Conservation (phyloP, 2,888 invertebrate species). For the Hydriomena furcata region DNA sequence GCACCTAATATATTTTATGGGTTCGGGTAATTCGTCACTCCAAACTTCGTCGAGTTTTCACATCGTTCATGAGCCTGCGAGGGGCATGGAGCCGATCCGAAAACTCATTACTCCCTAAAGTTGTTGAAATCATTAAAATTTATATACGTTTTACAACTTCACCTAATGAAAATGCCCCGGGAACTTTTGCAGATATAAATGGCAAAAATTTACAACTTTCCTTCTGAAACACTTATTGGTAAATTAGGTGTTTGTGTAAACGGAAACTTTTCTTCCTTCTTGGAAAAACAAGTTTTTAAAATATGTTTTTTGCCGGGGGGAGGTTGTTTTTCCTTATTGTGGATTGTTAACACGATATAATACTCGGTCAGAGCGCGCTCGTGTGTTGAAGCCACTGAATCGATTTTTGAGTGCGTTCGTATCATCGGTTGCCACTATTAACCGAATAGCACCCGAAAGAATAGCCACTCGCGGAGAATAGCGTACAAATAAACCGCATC, state of each 20-base stretch:
- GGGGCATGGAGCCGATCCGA: conserved; percentile 44
- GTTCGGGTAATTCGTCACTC: conserved; percentile 50
- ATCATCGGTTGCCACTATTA: conserved; percentile 2
- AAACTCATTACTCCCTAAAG: conserved; percentile 65
- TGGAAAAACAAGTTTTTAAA: conserved; percentile 21
- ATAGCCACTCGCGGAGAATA: conserved; percentile 1
- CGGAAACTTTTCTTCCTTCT: conserved; percentile 28
- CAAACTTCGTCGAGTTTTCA: conserved; percentile 49
- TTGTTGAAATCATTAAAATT: conserved; percentile 72
- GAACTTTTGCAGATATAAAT: conserved; percentile 47
- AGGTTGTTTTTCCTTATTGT: conserved; percentile 13
- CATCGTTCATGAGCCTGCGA: conserved; percentile 44
- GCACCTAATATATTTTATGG: conserved; percentile 44
- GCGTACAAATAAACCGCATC: conserved; percentile 5
- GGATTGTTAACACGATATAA: conserved; percentile 2
- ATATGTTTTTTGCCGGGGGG: conserved; percentile 7
- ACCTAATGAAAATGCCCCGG: conserved; percentile 62
- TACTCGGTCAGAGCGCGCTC: neutral
- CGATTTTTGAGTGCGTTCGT: conserved; percentile 7
- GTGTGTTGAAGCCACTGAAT: conserved; percentile 1
- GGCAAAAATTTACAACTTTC: conserved; percentile 35
- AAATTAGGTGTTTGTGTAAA: conserved; percentile 35
- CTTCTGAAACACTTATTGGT: conserved; percentile 36
- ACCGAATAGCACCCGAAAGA: conserved; percentile 4
- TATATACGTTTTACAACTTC: conserved; percentile 62